Percentiles rank a stretch among this genome's conserved stretches.
phyloP scores from a whole-genome alignment of 2,797 vertebrate species.

The Acrossocheilus wenchowensis region DNA sequence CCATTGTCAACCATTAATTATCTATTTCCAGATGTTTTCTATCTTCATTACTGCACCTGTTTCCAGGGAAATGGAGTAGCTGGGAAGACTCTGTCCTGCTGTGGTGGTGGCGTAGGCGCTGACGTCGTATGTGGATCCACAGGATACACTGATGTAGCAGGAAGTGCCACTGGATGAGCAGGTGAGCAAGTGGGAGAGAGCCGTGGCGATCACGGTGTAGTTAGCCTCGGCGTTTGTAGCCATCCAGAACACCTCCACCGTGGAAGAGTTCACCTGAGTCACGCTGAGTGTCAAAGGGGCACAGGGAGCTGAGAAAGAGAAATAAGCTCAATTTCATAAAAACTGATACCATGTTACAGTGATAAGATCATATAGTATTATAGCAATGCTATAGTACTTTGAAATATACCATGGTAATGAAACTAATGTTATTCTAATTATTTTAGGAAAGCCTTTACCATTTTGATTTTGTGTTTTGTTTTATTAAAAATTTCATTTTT shows the following conservation, averaged over 20 bases:
- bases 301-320: conserved; percentile 83
- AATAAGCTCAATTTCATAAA: background rate
- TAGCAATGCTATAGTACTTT: background rate
- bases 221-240: conserved; percentile 77
- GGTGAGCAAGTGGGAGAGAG: conserved; percentile 67
- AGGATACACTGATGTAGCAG: conserved; percentile 82
- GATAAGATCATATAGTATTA: background rate
- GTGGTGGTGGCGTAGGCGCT: conserved; percentile 78
- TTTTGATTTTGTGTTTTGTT: background rate
- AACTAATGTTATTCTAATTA: background rate
- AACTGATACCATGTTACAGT: background rate
- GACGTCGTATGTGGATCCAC: conserved; percentile 84
- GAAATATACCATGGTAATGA: background rate
- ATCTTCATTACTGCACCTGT: conserved; percentile 77
- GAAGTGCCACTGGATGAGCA: conserved; percentile 75
- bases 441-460: background rate
- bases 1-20: background rate
- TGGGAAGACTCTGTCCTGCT: conserved; percentile 85
- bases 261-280: conserved; percentile 74
- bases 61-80: conserved; percentile 85
- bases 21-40: background rate
- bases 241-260: conserved; percentile 79
- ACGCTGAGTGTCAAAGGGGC: conserved; percentile 87
- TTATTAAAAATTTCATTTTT: background rate
- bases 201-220: conserved; percentile 79